A percentile compares a stretch with the other conserved stretches of the same genome.
phyloP scores from a whole-genome alignment of 2,797 vertebrate species.

The Phrynocephalus guinanensis region DNA sequence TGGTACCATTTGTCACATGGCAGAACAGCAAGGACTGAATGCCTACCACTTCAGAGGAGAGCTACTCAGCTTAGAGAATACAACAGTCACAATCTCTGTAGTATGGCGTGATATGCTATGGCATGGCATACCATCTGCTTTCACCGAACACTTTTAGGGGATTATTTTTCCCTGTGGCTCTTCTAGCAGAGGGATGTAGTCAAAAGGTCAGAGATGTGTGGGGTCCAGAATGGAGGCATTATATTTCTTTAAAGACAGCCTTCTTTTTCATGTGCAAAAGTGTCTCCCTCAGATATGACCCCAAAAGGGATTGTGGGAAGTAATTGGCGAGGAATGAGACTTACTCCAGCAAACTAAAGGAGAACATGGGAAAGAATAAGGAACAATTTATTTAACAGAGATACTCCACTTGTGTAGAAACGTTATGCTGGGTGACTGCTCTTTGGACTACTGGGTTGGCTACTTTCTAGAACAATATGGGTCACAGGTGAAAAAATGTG shows the following conservation, averaged over 20 bases:
- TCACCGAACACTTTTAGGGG: neutral
- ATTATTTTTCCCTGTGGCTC: neutral
- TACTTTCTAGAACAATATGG: conserved; percentile 21
- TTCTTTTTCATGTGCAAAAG: conserved; percentile 25
- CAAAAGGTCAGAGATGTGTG: conserved; percentile 37
- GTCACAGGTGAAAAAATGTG: conserved; percentile 38
- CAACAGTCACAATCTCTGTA: neutral
- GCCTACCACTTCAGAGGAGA: neutral
- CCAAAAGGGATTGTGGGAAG: conserved; percentile 33
- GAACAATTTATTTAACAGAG: conserved; percentile 30
- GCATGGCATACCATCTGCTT: neutral
- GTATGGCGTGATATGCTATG: neutral
- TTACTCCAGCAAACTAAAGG: conserved; percentile 26
- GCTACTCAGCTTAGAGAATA: neutral
- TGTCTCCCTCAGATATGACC: neutral
- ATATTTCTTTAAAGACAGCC: conserved; percentile 1
- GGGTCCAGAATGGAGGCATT: conserved; percentile 15
- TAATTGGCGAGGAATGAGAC: conserved; percentile 26
- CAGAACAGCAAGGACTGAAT: neutral
- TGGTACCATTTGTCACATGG: neutral
- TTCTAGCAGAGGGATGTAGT: conserved; percentile 1
- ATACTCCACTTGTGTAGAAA: conserved; percentile 45
- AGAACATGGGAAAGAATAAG: conserved; percentile 34
- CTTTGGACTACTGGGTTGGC: conserved; percentile 30
- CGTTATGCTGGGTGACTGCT: neutral